Base-by-base conservation (phyloP, 1,140 invertebrate genomes). In the Bombus turneri region DNA sequence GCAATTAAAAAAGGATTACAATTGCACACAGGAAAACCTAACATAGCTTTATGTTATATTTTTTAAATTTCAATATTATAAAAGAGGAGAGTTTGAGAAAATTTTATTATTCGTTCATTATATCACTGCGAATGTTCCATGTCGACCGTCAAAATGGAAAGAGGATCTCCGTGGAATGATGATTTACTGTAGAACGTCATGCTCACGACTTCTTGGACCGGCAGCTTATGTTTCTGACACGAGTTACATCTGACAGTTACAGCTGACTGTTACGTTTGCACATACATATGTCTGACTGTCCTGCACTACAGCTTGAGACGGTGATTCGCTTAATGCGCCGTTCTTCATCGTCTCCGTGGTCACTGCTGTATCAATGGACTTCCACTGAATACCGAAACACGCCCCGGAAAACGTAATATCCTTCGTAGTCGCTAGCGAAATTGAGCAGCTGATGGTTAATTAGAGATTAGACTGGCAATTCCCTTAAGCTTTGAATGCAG, bases 211-310 rank as follows among this genome's bases (percentile, higher is more conserved):
- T 80, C 75, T 84, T 79, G 83, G 78, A n/a, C 43, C 39, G 28
- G 34, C 69, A 47, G 71, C 78, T 74, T 74, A 62, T 85, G 78
- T 57, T 62, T 12, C 78, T 81, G 83, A 81, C 78, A 62, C 71
- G 10, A 73, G 72, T 81, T 81, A 43, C 78, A 53, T 41, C 53
- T 68, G 66, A 68, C 66, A 25, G 22, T 37, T 53, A 74, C 78
- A 41, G 57, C 83, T 85, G 83, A 81, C 83, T 81, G 78, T 68
- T 81, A 68, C 83, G 80, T 69, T 77, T 74, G 83, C 78, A 53
- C 71, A 37, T 84, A 59, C 47, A 31, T 85, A 73, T 53, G 53
- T 72, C 76, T 43, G 62, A 66, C 78, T 62, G 77, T 85, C 57
- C 57, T 53, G 69, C 28, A 47, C 41, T 64, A 68, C 69, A 68